These are phyloP conservation scores for Dryobotodes eremita DNA, from an alignment of 2,888 invertebrate species.

Conservation along the genomic window DNA sequence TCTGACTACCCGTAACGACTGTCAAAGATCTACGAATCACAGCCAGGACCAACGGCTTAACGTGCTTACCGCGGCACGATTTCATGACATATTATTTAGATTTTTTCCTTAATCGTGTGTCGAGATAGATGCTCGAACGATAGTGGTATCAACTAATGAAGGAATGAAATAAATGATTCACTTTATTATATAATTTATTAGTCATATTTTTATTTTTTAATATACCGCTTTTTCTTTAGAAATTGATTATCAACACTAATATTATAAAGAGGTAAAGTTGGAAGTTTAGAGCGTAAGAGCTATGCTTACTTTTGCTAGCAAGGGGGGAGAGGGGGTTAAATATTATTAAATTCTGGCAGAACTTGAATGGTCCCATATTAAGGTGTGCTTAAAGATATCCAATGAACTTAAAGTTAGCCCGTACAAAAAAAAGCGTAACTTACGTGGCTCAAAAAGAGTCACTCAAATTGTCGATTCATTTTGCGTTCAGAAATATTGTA, in stretches of 20 bases:
- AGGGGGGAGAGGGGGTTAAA: too few species aligned
- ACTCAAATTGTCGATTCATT: not conserved
- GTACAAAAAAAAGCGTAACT: not conserved
- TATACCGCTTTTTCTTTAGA: not conserved
- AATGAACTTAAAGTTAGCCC: too few species aligned
- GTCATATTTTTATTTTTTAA: not conserved
- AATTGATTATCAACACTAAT: not conserved
- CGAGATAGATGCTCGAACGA: not conserved
- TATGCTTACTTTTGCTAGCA: too few species aligned
- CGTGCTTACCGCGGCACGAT: not conserved
- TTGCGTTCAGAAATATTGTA: not conserved
- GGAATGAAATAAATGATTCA: constrained; percentile 20
- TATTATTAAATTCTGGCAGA: too few species aligned
- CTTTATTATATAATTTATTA: not conserved
- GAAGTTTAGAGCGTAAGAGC: too few species aligned
- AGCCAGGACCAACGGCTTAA: not conserved
- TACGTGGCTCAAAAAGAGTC: not conserved
- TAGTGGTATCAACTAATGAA: constrained; percentile 16
- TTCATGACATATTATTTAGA: not conserved
- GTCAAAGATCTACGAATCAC: not conserved
- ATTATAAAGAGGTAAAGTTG: too few species aligned
- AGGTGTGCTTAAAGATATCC: too few species aligned
- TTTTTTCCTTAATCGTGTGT: not conserved
- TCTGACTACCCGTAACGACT: not conserved
- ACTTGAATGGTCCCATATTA: too few species aligned